phyloP scores from a whole-genome alignment of 2,888 invertebrate genomes.

The Perithous albicinctus region DNA sequence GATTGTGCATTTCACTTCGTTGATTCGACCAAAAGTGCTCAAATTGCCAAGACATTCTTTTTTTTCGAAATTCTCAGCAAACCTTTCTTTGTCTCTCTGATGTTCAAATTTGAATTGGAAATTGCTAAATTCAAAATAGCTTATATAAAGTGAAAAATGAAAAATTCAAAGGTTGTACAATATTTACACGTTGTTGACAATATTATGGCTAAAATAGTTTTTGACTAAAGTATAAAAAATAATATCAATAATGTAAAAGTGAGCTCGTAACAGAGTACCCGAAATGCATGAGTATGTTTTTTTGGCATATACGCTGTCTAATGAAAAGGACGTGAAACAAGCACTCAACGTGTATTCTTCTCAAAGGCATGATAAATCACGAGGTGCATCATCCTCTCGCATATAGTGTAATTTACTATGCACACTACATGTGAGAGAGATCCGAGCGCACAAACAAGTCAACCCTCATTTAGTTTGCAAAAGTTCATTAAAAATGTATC shows the following conservation, averaged over 20 bases:
- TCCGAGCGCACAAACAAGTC: too few relatives aligned
- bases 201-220: too few relatives aligned
- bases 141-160: too few relatives aligned
- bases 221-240: too few relatives aligned
- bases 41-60: too few relatives aligned
- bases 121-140: too few relatives aligned
- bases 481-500: constrained; percentile 29
- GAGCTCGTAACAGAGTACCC: neutral
- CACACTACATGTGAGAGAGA: neutral
- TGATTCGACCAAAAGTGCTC: neutral
- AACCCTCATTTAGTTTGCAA: constrained; percentile 16
- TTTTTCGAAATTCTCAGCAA: too few relatives aligned
- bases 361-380: constrained; percentile 24
- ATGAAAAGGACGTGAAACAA: constrained; percentile 16
- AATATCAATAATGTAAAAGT: neutral
- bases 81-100: too few relatives aligned
- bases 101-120: too few relatives aligned
- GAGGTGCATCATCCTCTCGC: neutral
- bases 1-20: neutral
- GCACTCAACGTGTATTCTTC: constrained; percentile 13
- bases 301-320: neutral
- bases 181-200: too few relatives aligned
- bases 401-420: neutral
- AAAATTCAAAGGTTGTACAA: too few relatives aligned
- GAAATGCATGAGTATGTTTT: neutral